These are phyloP conservation scores for Montipora cactus DNA, from an alignment of 64 coral and sea anemone species.

Conservation along the genomic window DNA sequence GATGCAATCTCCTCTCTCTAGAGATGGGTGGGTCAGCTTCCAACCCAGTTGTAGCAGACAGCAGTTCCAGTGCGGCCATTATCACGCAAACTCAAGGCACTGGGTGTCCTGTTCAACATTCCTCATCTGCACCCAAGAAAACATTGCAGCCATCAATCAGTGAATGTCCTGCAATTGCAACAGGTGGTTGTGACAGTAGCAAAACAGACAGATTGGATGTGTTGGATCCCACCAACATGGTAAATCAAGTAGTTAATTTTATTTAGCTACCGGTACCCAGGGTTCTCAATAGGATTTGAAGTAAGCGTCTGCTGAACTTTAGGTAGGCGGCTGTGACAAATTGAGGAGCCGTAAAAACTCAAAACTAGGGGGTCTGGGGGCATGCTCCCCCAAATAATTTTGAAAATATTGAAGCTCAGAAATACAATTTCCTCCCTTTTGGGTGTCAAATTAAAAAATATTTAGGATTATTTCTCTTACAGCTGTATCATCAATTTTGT, in stretches of 20 bases:
- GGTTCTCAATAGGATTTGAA: too few species aligned
- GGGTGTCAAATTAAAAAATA: too few species aligned
- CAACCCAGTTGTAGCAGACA: slow-evolving; percentile 42
- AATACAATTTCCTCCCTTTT: too few species aligned
- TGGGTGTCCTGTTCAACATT: slow-evolving; percentile 80
- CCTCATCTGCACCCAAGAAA: neutral
- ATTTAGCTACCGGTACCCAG: neutral
- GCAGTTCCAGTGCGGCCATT: neutral
- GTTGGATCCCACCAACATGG: slow-evolving; percentile 86
- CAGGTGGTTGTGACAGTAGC: slow-evolving; percentile 53
- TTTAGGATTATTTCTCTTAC: too few species aligned
- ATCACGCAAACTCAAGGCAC: slow-evolving; percentile 38
- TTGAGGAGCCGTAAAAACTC: too few species aligned
- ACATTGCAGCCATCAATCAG: slow-evolving; percentile 56
- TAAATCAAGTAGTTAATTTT: neutral
- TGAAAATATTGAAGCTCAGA: too few species aligned
- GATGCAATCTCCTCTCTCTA: neutral
- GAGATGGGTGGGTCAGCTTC: slow-evolving; percentile 78
- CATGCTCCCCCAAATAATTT: too few species aligned
- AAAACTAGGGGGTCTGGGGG: too few species aligned
- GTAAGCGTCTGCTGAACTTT: too few species aligned
- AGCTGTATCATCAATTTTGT: too few species aligned
- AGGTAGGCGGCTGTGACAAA: too few species aligned
- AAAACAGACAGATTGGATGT: slow-evolving; percentile 55
- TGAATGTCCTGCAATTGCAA: slow-evolving; percentile 71